Base-by-base conservation (phyloP, 2,797 vertebrate genomes). In the Gadopsis marmoratus region DNA sequence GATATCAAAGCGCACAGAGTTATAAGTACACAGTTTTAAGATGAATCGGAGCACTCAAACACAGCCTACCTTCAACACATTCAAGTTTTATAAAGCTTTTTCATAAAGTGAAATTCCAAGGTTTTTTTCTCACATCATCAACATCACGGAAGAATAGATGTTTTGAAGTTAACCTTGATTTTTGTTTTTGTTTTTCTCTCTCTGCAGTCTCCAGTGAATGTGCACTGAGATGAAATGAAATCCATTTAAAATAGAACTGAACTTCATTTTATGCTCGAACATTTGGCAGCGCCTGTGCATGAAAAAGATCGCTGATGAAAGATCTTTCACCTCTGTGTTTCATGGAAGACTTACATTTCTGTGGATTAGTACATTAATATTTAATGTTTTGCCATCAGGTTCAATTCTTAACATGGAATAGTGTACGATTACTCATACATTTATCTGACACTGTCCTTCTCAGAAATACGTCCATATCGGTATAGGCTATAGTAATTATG, bases 101-200 rank as follows among this genome's bases (percentile, higher is more conserved):
- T 66, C 4, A 10, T 29, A 7, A 63, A 68, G 63, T 58, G 1
- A 67, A 54, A 72, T 23, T 39, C 68, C 70, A 76, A 74, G 58
- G 61, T 72, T 82, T 50, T 50, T 23, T 58, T 79, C 5, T 76
- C 23, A 72, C 43, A 74, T 53, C 56, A 56, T 26, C 58, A 51
- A 51, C 41, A 60, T 48, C 3, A n/a, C 37, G 26, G 13, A 47
- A 70, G 60, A 81, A 69, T 14, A 61, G 31, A 64, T 71, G 67
- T 74, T 78, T 78, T 84, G 29, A 75, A 63, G 73, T 54, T 83
- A 26, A 76, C 74, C 76, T 78, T 81, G 76, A 71, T 65, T 76
- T 26, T 58, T 19, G 12, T 39, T 74, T 37, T 51, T 58, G 50
- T 48, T n/a, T 47, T n/a, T 76, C 5, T 60, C 7, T 7, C 13